Evolutionary conservation across 2,113 vertebrate species (phyloP).

Genomic region (Regulus satrapa): DNA sequence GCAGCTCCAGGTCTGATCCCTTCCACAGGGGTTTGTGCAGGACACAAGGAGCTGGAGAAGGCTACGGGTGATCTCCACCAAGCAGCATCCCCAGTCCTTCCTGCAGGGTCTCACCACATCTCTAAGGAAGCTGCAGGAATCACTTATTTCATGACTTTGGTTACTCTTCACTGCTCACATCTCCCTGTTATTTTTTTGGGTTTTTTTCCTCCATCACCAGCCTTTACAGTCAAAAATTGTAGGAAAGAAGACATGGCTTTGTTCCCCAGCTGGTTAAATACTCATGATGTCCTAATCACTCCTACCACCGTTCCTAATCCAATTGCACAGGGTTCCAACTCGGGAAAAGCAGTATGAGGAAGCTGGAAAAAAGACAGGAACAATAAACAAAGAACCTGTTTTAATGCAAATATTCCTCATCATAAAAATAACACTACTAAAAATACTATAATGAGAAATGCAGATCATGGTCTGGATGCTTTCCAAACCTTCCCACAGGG

Average conservation of each 20-base stretch:
- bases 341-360: neutral
- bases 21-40: neutral
- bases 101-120: neutral
- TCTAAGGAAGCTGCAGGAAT: neutral
- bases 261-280: neutral
- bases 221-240: neutral
- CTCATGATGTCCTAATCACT: neutral
- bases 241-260: neutral
- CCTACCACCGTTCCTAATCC: neutral
- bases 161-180: neutral
- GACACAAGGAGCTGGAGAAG: neutral
- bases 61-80: fast-evolving
- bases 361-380: neutral
- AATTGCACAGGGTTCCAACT: neutral
- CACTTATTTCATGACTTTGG: neutral
- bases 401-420: neutral
- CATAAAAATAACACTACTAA: neutral
- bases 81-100: neutral
- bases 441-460: neutral
- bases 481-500: neutral
- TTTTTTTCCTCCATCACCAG: neutral
- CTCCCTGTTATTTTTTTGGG: neutral
- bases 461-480: neutral
- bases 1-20: neutral
- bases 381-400: neutral